Evolutionary conservation across 2,888 invertebrate genomes (phyloP).

Genomic region (Troilus luridus): DNA sequence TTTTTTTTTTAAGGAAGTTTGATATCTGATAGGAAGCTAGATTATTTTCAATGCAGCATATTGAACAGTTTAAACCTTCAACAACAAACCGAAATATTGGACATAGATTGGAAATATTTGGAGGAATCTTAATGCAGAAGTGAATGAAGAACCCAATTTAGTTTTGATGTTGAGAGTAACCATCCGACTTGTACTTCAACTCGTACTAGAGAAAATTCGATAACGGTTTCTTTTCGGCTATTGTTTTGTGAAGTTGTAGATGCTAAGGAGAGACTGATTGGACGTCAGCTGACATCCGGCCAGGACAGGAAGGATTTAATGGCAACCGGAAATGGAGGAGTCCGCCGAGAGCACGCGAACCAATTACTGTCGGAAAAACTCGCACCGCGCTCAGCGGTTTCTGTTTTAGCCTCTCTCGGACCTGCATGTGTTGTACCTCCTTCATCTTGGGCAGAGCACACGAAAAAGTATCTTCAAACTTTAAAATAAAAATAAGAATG

Average conservation of each 20-base stretch:
- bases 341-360: conserved; percentile 58
- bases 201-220: not conserved
- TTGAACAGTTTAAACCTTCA: too few relatives aligned
- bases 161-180: not conserved
- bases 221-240: not conserved
- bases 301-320: conserved; percentile 64
- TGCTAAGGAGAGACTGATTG: conserved; percentile 30
- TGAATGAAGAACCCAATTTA: not conserved
- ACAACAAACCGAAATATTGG: too few relatives aligned
- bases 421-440: too few relatives aligned
- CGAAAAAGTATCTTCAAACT: too few relatives aligned
- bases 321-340: conserved; percentile 62
- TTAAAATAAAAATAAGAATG: too few relatives aligned
- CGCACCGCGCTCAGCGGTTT: conserved; percentile 7
- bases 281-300: conserved; percentile 63
- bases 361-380: conserved; percentile 58
- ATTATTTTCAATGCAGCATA: too few relatives aligned
- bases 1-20: too few relatives aligned
- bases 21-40: too few relatives aligned
- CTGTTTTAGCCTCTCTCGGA: not conserved
- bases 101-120: not conserved
- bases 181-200: not conserved
- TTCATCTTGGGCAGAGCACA: not conserved
- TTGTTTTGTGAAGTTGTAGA: conserved; percentile 38
- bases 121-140: too few relatives aligned